Base-by-base conservation (phyloP, 2,797 vertebrate species). In the Amniataba percoides region DNA sequence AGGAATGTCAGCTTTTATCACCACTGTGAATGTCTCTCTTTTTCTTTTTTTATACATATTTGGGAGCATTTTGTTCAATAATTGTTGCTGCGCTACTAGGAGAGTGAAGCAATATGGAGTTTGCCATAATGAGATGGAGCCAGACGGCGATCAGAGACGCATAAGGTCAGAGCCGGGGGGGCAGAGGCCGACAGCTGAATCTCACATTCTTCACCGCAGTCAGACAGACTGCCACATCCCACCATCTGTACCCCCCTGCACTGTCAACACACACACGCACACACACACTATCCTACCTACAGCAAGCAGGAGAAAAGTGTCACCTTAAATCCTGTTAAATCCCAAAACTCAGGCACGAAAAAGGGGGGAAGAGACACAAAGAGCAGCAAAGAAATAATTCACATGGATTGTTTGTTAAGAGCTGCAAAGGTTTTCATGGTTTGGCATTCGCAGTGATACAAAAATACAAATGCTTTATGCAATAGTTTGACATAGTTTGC, bases 181-280 rank as follows among this genome's bases (percentile, higher is more conserved):
- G 13, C 21, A 88, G 60, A 83, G 86, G 88, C 75, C 62, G 58
- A 85, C 89, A 91, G 91, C 91, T 93, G 91, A 93, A 93, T 67
- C 83, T 90, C 84, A 87, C 92, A 91, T 93, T 90, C 89, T 90
- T 92, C 85, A 85, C 84, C 0, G 64, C 71, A 89, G 89, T 78
- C 88, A 86, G 81, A 92, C 89, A 88, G 87, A 88, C 90, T 81
- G 86, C 72, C 85, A 83, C 86, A 81, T 89, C 84, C 75, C 83
- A 84, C 92, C 92, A 93, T 94, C 91, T 93, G 89, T 64, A 93
- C 87, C 81, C 63, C 83, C 34, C 70, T 71, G 73, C 39, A 34
- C 73, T 73, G 51, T 79, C 78, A 77, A 49, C 66, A 62, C 74
- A 40, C 76, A 83, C 57, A 67, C 21, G 59, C 27, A 70, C 36